Evolutionary conservation across 1,140 invertebrate genomes (phyloP).

Genomic region (Zaprionus capensis): DNA sequence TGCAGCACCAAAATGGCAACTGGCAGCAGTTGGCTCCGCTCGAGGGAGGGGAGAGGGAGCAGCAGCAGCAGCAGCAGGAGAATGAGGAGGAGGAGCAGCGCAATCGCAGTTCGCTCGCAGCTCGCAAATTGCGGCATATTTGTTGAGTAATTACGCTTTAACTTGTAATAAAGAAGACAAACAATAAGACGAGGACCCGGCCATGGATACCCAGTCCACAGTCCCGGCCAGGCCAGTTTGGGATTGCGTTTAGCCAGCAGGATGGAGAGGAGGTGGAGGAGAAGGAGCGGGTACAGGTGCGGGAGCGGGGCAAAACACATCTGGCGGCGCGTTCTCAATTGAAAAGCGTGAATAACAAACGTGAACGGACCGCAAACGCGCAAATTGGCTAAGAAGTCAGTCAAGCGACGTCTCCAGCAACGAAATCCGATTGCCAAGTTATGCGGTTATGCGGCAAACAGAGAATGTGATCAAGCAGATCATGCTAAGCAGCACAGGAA

Average conservation of each 20-base stretch:
- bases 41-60: neutral
- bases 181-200: slow-evolving; percentile 75
- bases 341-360: slow-evolving; percentile 82
- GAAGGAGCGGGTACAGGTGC: neutral
- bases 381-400: slow-evolving; percentile 75
- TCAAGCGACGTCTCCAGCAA: slow-evolving; percentile 25
- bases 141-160: slow-evolving; percentile 83
- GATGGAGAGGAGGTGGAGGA: neutral
- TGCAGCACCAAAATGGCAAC: slow-evolving; percentile 52
- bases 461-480: slow-evolving; percentile 17
- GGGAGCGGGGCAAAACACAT: slow-evolving; percentile 27
- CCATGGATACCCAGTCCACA: slow-evolving; percentile 39
- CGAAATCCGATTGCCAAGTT: slow-evolving; percentile 20
- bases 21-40: slow-evolving; percentile 7
- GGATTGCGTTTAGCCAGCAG: slow-evolving; percentile 1
- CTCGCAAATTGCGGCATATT: slow-evolving; percentile 80
- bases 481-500: neutral
- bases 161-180: slow-evolving; percentile 82
- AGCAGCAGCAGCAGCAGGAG: neutral
- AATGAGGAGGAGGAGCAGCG: neutral
- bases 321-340: slow-evolving; percentile 79
- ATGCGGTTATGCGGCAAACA: slow-evolving; percentile 48
- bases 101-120: slow-evolving; percentile 20
- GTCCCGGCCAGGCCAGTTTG: neutral
- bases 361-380: slow-evolving; percentile 70